These are phyloP conservation scores for Lophura swinhoii DNA, from an alignment of 2,797 vertebrate genomes.

Conservation along the genomic window DNA sequence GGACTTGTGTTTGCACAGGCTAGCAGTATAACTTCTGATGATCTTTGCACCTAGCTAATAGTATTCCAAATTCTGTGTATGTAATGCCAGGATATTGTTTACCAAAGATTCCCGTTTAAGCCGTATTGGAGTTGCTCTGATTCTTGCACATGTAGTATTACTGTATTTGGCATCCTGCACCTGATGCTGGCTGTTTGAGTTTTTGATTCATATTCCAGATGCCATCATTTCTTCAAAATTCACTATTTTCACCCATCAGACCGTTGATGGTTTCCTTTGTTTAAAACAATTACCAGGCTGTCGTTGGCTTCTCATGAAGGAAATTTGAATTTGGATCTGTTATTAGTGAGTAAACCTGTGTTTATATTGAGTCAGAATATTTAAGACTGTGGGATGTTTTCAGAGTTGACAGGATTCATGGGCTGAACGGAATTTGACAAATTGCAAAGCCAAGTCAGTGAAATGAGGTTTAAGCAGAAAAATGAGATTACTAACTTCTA, in stretches of 20 bases:
- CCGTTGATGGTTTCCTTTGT: neutral
- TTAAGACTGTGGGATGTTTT: neutral
- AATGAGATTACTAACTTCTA: neutral
- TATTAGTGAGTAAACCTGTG: neutral
- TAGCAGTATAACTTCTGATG: neutral
- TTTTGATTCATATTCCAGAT: slow-evolving; percentile 24
- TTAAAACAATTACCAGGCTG: neutral
- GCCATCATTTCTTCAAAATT: neutral
- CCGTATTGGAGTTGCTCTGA: neutral
- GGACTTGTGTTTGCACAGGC: neutral
- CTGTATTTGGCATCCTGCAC: neutral
- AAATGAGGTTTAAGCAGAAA: neutral
- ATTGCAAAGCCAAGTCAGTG: neutral
- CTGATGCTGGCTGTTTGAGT: neutral
- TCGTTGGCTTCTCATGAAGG: neutral
- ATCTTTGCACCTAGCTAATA: neutral
- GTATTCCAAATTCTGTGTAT: neutral
- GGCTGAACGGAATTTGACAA: neutral
- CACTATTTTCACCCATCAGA: neutral
- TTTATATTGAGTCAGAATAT: neutral
- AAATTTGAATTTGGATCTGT: neutral
- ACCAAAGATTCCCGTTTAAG: neutral
- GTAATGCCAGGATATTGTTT: neutral
- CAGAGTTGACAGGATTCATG: neutral
- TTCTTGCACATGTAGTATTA: neutral